Evolutionary conservation across 2,113 vertebrate genomes (phyloP).

Genomic region (Octodon degus): DNA sequence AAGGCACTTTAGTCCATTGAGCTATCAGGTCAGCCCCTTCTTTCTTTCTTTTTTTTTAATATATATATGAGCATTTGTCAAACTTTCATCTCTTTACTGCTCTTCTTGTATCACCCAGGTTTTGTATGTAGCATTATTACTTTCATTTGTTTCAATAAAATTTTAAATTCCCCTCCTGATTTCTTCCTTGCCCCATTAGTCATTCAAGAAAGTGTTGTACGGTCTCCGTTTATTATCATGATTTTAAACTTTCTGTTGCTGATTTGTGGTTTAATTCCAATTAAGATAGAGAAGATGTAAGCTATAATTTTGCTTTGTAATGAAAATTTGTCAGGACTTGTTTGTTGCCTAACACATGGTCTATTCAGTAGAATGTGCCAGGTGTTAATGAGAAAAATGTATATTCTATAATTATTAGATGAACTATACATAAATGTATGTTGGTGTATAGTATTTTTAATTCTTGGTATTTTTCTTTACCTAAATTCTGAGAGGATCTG

Average conservation of each 20-base stretch:
- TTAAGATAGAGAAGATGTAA: not conserved
- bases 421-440: not conserved
- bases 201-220: not conserved
- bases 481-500: not conserved
- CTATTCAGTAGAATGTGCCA: not conserved
- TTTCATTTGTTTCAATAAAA: not conserved
- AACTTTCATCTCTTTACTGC: not conserved
- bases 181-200: not conserved
- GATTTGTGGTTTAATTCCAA: not conserved
- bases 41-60: not conserved
- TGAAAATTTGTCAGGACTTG: not conserved
- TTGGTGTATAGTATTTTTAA: not conserved
- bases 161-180: not conserved
- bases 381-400: not conserved
- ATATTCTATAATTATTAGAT: not conserved
- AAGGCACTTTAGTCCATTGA: no score
- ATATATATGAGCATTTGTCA: not conserved
- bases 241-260: not conserved
- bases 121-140: not conserved
- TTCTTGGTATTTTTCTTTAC: not conserved
- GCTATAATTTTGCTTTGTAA: not conserved
- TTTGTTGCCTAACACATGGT: not conserved
- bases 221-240: not conserved
- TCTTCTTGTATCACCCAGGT: not conserved
- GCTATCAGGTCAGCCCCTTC: no score